Evolutionary conservation across 2,797 vertebrate species (phyloP).

Genomic region (Parotocinclus haroldoi): DNA sequence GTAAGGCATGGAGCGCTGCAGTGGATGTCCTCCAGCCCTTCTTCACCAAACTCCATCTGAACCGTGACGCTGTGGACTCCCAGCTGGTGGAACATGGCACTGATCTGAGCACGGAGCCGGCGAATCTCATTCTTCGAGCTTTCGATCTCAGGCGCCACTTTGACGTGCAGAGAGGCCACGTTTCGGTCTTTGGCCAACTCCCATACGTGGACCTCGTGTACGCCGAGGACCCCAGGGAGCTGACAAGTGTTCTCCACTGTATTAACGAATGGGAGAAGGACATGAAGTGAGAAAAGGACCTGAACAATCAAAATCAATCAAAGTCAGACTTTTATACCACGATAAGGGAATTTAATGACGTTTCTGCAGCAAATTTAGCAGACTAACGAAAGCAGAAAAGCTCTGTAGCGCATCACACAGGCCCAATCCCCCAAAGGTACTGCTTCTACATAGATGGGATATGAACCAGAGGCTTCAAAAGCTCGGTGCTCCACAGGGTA

Average conservation of each 20-base stretch:
- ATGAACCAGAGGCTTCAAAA: no score
- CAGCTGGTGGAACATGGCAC: slow-evolving; percentile 69
- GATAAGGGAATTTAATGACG: no score
- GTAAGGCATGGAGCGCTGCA: slow-evolving; percentile 24
- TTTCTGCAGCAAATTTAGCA: no score
- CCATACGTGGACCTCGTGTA: slow-evolving; percentile 80
- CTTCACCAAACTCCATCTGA: slow-evolving; percentile 68
- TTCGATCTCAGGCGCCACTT: slow-evolving; percentile 53
- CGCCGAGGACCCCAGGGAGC: slow-evolving; percentile 64
- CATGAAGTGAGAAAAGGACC: no score
- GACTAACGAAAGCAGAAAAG: no score
- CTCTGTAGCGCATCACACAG: no score
- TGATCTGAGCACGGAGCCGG: slow-evolving; percentile 58
- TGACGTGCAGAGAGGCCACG: slow-evolving; percentile 78
- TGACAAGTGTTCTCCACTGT: slow-evolving; percentile 65
- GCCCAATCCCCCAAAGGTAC: no score
- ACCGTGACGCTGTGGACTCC: slow-evolving; percentile 78
- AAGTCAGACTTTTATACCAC: no score
- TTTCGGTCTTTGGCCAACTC: slow-evolving; percentile 73
- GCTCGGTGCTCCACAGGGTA: no score
- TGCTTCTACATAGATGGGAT: no score
- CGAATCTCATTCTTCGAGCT: slow-evolving; percentile 22
- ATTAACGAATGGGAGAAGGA: not conserved
- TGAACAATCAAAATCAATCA: no score
- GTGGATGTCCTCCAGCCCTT: slow-evolving; percentile 34